Conservation (phyloP, 2,888 invertebrate genomes). For the Eilema griseolum region DNA sequence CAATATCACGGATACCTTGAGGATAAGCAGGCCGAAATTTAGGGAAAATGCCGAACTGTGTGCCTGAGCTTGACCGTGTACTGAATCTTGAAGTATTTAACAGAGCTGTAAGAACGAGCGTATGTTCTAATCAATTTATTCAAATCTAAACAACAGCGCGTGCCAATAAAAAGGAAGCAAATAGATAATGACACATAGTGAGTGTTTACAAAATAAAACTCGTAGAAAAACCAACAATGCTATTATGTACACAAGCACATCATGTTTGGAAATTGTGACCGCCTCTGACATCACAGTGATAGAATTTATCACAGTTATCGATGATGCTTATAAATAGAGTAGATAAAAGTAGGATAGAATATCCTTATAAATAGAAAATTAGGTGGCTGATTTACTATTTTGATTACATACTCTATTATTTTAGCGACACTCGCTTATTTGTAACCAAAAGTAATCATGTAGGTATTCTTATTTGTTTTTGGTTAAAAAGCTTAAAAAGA, state of each 20-base stretch:
- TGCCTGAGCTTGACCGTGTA: no score
- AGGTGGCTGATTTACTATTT: no score
- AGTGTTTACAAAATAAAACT: conserved; percentile 47
- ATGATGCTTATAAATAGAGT: not conserved
- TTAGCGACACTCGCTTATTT: no score
- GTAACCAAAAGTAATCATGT: no score
- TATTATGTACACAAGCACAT: conserved; percentile 43
- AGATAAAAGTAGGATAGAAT: not conserved
- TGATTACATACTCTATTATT: no score
- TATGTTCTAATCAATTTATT: not conserved
- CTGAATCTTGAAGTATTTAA: not conserved
- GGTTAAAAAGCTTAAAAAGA: no score
- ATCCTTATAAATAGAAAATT: not conserved
- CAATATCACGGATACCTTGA: no score
- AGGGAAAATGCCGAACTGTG: no score
- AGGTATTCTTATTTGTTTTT: no score
- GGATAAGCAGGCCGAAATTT: not conserved
- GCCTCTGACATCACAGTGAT: not conserved
- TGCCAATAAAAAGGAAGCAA: conserved; percentile 38
- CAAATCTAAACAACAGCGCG: conserved; percentile 13
- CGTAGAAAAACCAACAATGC: conserved; percentile 35
- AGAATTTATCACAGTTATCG: not conserved
- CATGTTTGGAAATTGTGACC: conserved; percentile 28
- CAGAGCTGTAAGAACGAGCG: not conserved
- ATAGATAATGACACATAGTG: conserved; percentile 30